A percentile compares a stretch with the other conserved stretches of the same genome.
Evolutionary conservation across 2,797 vertebrate species (phyloP).

Genomic region (Lagorchestes hirsutus): DNA sequence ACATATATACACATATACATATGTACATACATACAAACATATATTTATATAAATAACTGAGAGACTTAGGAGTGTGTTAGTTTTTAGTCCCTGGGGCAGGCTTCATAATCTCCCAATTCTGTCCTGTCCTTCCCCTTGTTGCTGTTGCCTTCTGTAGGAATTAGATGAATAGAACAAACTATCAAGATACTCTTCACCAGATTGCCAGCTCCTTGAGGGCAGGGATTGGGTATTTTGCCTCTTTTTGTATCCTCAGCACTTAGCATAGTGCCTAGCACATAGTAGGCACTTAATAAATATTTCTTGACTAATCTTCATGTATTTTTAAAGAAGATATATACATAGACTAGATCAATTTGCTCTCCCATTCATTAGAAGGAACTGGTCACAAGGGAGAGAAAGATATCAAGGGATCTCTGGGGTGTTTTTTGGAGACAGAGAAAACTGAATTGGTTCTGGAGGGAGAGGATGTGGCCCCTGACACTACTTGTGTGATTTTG

Average conservation of each 20-base stretch:
- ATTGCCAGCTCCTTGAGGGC: background rate
- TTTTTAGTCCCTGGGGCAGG: background rate
- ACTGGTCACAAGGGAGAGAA: background rate
- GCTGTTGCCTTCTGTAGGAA: background rate
- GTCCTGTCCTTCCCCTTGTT: background rate
- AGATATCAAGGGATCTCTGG: background rate
- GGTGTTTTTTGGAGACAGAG: background rate
- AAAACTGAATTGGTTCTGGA: background rate
- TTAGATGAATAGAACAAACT: background rate
- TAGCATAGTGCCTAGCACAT: background rate
- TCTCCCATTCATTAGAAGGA: background rate
- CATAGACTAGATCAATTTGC: background rate
- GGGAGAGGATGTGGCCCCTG: background rate
- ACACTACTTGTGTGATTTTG: background rate
- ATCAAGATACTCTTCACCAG: background rate
- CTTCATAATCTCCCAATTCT: background rate
- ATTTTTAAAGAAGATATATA: background rate
- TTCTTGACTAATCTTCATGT: background rate
- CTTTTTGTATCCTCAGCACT: background rate
- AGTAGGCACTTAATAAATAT: background rate
- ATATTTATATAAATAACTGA: background rate
- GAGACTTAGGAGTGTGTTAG: background rate
- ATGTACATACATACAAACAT: too few relatives aligned
- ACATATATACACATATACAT: too few relatives aligned
- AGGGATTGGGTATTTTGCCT: background rate